A percentile compares a stretch with the other conserved stretches of the same genome.
These are phyloP conservation scores for Aleadryas rufinucha DNA, from an alignment of 2,113 vertebrate genomes.

Conservation along the genomic window DNA sequence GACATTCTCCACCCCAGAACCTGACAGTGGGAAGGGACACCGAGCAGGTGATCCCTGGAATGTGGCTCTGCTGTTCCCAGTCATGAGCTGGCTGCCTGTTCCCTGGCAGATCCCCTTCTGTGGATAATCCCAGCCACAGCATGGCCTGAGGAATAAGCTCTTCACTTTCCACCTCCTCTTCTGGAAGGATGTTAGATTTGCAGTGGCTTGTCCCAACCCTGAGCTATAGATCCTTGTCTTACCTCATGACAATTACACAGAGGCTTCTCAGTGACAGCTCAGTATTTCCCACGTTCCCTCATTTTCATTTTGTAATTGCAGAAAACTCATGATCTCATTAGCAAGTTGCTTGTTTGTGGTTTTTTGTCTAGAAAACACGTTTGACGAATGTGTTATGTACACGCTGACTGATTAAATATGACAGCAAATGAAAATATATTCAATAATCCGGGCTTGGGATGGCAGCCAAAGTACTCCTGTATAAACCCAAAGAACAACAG, in stretches of 20 bases:
- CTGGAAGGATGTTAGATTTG: not conserved
- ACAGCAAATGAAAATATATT: conserved; percentile 10
- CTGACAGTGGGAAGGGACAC: not conserved
- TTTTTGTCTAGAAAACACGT: not conserved
- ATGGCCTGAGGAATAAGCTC: not conserved
- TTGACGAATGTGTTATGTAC: not conserved
- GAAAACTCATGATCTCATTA: conserved; percentile 20
- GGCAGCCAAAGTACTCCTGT: not conserved
- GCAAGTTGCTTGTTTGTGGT: not conserved
- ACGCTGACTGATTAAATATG: not conserved
- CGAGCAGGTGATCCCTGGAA: not conserved
- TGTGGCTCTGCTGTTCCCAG: not conserved
- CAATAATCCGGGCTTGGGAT: not conserved
- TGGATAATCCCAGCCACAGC: not conserved
- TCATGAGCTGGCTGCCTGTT: not conserved
- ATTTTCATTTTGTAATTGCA: not conserved
- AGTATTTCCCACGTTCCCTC: not conserved
- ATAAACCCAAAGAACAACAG: not conserved
- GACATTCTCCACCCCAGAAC: not conserved
- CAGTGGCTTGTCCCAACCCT: not conserved
- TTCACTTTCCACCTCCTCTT: not conserved
- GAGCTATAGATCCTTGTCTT: not conserved
- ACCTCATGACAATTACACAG: not conserved
- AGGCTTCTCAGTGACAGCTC: not conserved
- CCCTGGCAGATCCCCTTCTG: not conserved